Evolutionary conservation across 1,140 invertebrate species (phyloP).

Genomic region (Drusus annulatus): DNA sequence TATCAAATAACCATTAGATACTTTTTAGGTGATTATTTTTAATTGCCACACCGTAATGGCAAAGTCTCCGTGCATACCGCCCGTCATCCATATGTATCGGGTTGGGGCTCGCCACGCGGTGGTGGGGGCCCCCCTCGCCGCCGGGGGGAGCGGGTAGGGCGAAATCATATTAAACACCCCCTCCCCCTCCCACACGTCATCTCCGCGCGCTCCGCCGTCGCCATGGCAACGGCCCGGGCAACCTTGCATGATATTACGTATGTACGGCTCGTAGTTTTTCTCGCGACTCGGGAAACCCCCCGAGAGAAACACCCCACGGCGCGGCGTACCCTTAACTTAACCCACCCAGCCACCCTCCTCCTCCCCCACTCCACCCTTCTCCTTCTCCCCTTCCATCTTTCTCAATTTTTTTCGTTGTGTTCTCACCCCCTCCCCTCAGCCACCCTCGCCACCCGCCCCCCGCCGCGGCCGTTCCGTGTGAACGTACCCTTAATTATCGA

Average conservation of each 20-base stretch:
- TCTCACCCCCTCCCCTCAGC: constrained; percentile 36
- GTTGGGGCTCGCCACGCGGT: constrained; percentile 17
- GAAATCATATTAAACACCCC: constrained; percentile 68
- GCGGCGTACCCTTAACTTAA: constrained; percentile 32
- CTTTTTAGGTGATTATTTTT: not conserved
- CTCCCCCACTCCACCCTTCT: constrained; percentile 59
- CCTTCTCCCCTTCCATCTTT: constrained; percentile 15
- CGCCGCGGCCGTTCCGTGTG: constrained; percentile 52
- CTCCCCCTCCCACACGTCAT: constrained; percentile 66
- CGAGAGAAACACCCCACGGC: constrained; percentile 51
- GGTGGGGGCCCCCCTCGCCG: not conserved
- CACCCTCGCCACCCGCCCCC: constrained; percentile 17
- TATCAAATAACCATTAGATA: no score
- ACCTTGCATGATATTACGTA: constrained; percentile 61
- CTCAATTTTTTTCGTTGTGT: constrained; percentile 43
- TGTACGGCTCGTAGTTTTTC: constrained; percentile 62
- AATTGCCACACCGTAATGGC: constrained; percentile 9
- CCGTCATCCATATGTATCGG: constrained; percentile 55
- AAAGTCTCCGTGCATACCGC: constrained; percentile 38
- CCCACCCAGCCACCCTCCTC: constrained; percentile 60
- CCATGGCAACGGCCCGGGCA: constrained; percentile 60
- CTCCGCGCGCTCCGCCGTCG: constrained; percentile 49
- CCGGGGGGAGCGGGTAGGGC: constrained; percentile 37
- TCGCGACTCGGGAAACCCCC: constrained; percentile 60
- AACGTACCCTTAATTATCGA: constrained; percentile 56